Base-by-base conservation (phyloP, 2,113 vertebrate genomes). In the Galemys pyrenaicus region DNA sequence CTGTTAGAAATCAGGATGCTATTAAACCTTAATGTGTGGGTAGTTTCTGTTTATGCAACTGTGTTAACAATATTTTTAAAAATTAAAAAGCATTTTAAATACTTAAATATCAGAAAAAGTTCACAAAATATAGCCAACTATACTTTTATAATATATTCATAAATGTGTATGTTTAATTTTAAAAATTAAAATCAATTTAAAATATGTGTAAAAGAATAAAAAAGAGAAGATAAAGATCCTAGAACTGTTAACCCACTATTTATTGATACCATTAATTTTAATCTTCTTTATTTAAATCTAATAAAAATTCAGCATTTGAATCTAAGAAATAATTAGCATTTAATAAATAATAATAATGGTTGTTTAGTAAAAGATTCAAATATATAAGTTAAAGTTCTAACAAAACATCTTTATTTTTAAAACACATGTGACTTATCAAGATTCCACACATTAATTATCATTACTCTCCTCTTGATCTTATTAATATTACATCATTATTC, bases 221-320 rank as follows among this genome's bases (percentile, higher is more conserved):
- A 10, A 24, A 41, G 13, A 54, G 37, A 37, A n/a, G 37, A 79
- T 60, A 41, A 39, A 81, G 49, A 87, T 51, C 28, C 9, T 86
- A 37, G 24, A 87, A 74, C 9, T 58, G 16, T 84, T 28, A 37
- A 5, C 73, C 8, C 79, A 26, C 51, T 44, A 54, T 78, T 2
- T 49, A 49, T 49, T 87, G 28, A 20, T 12, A 0, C 11, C 15
- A 64, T 9, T 58, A 67, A 37, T 90, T 67, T 90, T 75, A 81
- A 86, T 62, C 20, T 70, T 88, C 30, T 44, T 6, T 81, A 11
- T 81, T 81, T 90, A 93, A 75, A 68, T 37, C 65, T 90, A 49
- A 49, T 74, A 60, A 17, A 3, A 67, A 67, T 67, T 87, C 9
- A 88, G n/a, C 44, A 78, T 41, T 39, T 78, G 77, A 89, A 68